Conservation (phyloP, 2,888 invertebrate genomes). For the Rugalucina vietnamica region DNA sequence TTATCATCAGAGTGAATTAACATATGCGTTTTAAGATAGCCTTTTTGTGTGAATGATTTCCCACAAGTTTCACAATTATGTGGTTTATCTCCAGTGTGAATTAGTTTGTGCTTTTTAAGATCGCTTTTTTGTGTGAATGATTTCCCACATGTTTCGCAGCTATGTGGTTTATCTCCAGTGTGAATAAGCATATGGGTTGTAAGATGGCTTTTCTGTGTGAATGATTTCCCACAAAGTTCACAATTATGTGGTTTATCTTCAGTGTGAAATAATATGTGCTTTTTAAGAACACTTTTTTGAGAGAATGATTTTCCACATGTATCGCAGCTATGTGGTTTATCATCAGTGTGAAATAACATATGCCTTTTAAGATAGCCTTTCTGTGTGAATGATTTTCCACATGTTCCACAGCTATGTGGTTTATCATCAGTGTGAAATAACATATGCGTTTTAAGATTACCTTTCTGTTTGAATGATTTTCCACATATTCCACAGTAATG, state of each 20-base stretch:
- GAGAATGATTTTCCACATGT: background rate
- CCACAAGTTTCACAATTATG: background rate
- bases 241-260: background rate
- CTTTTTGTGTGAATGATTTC: background rate
- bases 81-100: background rate
- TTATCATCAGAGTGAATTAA: background rate
- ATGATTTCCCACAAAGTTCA: background rate
- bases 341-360: background rate
- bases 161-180: background rate
- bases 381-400: background rate
- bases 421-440: background rate
- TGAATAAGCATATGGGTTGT: background rate
- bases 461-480: background rate
- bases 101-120: background rate
- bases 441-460: background rate
- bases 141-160: background rate
- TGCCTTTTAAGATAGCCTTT: background rate
- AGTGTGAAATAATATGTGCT: background rate
- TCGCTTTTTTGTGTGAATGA: background rate
- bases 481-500: background rate
- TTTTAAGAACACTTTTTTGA: background rate
- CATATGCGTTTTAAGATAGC: background rate
- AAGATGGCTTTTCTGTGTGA: background rate
- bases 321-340: background rate
- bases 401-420: background rate